A percentile compares a stretch with the other conserved stretches of the same genome.
Conservation (phyloP, 2,797 vertebrate genomes). For the Ciconia nigra region DNA sequence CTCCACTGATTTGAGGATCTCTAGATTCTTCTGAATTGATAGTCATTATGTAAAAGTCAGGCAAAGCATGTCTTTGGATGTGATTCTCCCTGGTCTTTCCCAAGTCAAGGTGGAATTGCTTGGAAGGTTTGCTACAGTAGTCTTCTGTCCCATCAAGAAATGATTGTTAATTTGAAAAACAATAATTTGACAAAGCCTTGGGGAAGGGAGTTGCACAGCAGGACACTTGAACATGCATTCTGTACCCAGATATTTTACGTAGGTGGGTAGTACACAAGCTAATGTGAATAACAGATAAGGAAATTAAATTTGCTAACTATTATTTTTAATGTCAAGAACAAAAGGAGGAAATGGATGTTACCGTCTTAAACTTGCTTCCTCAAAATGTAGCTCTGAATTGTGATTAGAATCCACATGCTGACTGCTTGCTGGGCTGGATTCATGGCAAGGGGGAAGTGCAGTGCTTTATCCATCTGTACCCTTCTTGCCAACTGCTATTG, state of each 20-base stretch:
- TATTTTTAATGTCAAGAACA: background rate
- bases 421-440: background rate
- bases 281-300: background rate
- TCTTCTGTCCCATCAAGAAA: background rate
- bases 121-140: background rate
- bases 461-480: background rate
- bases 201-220: constrained; percentile 3
- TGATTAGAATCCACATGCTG: background rate
- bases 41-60: accelerated
- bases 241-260: background rate
- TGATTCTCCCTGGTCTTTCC: background rate
- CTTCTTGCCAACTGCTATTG: background rate
- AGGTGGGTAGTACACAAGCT: background rate
- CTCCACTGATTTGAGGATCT: background rate
- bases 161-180: background rate
- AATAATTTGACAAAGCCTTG: background rate
- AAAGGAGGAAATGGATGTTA: constrained; percentile 9
- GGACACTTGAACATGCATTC: background rate
- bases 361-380: background rate
- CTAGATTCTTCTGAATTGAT: background rate
- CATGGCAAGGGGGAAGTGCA: background rate
- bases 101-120: background rate
- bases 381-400: background rate
- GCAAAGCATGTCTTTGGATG: background rate
- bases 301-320: background rate